Conservation (phyloP, 2,888 invertebrate genomes). For the Macaria notata region DNA sequence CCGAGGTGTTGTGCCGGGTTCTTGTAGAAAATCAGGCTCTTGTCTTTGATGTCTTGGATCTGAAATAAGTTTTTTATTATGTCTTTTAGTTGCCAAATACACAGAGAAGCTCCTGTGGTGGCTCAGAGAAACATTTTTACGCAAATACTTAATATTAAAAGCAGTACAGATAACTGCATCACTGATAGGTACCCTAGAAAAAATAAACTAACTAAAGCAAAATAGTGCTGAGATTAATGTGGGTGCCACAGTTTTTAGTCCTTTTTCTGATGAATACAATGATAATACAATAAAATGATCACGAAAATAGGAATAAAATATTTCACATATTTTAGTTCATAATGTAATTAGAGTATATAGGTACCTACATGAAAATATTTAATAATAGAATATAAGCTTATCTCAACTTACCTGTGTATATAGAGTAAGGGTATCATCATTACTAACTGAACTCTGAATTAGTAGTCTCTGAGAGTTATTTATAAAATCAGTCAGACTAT, state of each 20-base stretch:
- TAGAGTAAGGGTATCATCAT: conserved; percentile 46
- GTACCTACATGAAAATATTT: too few species aligned
- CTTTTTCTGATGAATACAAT: too few species aligned
- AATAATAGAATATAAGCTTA: background rate
- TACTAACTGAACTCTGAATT: conserved; percentile 51
- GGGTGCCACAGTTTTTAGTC: too few species aligned
- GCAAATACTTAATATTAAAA: background rate
- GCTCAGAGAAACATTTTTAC: background rate
- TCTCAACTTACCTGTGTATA: conserved; percentile 46
- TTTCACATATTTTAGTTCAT: background rate
- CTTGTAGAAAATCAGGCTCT: conserved; percentile 74
- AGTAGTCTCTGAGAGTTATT: conserved; percentile 62
- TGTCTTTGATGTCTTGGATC: conserved; percentile 54
- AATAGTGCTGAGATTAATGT: background rate
- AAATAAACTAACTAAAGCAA: background rate
- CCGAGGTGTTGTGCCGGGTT: conserved; percentile 50
- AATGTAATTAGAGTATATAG: background rate
- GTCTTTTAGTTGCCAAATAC: background rate
- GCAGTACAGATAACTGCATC: background rate
- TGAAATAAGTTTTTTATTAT: conserved; percentile 40
- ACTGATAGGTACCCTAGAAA: background rate
- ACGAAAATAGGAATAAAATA: too few species aligned
- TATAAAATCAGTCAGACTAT: conserved; percentile 63
- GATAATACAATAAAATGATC: too few species aligned
- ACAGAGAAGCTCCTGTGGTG: background rate